Percentiles rank a stretch among this genome's conserved stretches.
Evolutionary conservation across 2,888 invertebrate species (phyloP).

Genomic region (Mellilla xanthometata): DNA sequence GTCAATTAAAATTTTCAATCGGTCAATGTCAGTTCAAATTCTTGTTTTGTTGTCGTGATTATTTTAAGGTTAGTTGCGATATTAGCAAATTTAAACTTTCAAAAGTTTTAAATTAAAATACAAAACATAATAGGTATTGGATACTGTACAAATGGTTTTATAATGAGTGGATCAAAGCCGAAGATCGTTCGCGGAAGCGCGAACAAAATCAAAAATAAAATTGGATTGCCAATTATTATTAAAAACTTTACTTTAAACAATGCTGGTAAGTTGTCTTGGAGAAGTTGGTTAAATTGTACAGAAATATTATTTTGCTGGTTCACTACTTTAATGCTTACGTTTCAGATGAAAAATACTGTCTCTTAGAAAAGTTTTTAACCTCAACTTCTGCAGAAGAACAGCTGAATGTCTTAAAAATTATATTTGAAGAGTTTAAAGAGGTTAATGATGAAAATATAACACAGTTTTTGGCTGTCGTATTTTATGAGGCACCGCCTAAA

Average conservation of each 20-base stretch:
- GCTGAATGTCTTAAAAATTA: slow-evolving; percentile 46
- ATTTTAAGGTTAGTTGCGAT: no score
- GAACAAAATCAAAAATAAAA: slow-evolving; percentile 48
- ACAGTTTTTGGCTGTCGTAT: slow-evolving; percentile 52
- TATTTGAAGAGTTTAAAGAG: slow-evolving; percentile 34
- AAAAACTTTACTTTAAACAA: slow-evolving; percentile 15
- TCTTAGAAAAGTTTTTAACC: slow-evolving; percentile 40
- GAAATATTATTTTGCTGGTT: no score
- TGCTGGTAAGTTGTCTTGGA: no score
- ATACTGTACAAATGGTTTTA: no score
- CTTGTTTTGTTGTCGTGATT: no score
- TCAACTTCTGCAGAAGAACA: slow-evolving; percentile 55
- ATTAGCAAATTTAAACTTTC: no score
- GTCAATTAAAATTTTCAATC: no score
- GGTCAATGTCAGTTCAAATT: no score
- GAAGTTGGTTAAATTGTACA: no score
- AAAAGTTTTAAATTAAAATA: no score
- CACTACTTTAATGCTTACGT: no score
- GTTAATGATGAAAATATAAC: slow-evolving; percentile 29
- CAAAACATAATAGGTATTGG: no score
- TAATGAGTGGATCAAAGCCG: slow-evolving; percentile 58
- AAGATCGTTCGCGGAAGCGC: slow-evolving; percentile 50
- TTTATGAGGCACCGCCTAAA: slow-evolving; percentile 57
- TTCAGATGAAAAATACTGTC: slow-evolving; percentile 35
- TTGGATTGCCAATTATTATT: slow-evolving; percentile 45